phyloP scores from a whole-genome alignment of 2,113 vertebrate genomes.

The Pycnonotus jocosus region DNA sequence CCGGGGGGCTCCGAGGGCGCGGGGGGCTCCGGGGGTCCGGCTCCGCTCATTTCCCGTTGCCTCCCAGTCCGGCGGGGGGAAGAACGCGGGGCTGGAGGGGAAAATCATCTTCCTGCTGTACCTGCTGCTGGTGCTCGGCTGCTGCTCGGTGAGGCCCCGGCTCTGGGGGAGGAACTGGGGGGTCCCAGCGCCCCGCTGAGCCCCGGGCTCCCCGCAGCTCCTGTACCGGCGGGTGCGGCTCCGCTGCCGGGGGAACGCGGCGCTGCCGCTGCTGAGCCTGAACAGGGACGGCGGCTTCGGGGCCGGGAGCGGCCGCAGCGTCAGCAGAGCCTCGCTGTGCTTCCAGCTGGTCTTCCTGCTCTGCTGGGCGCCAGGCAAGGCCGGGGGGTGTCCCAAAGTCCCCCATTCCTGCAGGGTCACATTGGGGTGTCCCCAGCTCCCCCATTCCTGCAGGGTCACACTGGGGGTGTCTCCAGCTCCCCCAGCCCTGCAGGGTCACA shows the following conservation, averaged over 20 bases:
- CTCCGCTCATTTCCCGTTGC: background rate
- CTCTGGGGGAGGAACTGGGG: fast-evolving
- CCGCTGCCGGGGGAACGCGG: slow-evolving; percentile 53
- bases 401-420: background rate
- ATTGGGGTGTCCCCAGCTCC: background rate
- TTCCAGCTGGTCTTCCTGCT: slow-evolving; percentile 76
- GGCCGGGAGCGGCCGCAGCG: slow-evolving; percentile 9
- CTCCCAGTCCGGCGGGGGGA: background rate
- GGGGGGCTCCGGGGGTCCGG: background rate
- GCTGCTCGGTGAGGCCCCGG: slow-evolving; percentile 58
- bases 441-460: background rate
- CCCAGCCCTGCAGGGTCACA: background rate
- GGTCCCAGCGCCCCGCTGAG: background rate
- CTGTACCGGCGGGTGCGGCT: slow-evolving; percentile 70
- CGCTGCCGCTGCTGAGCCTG: slow-evolving; percentile 42
- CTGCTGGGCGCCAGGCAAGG: slow-evolving; percentile 78
- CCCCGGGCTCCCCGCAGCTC: slow-evolving; percentile 21
- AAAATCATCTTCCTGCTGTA: slow-evolving; percentile 43
- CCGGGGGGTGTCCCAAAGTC: background rate
- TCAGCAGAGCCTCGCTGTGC: slow-evolving; percentile 35
- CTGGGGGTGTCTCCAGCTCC: too few species aligned
- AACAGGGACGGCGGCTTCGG: slow-evolving; percentile 37
- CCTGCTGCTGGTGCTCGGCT: slow-evolving; percentile 64
- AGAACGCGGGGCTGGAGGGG: background rate
- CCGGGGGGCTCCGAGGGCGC: background rate